Evolutionary conservation across 1,140 invertebrate species (phyloP).

Genomic region (Sitobion miscanthi): DNA sequence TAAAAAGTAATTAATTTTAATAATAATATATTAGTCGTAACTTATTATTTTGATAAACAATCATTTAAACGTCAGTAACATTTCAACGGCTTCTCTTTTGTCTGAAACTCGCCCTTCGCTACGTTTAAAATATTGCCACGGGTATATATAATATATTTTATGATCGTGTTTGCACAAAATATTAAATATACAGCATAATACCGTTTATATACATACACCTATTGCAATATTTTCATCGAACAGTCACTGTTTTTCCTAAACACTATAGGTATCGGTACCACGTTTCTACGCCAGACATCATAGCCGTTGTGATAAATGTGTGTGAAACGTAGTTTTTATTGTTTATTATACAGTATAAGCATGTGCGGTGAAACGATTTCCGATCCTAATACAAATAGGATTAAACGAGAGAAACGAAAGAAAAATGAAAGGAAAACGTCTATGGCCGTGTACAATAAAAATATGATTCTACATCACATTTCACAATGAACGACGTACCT

Average conservation of each 20-base stretch:
- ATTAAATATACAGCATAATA: background rate
- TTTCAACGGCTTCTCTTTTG: conserved; percentile 25
- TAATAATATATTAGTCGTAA: background rate
- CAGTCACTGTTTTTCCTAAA: background rate
- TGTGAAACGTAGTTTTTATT: background rate
- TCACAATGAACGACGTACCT: background rate
- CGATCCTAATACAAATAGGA: conserved; percentile 17
- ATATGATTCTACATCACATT: background rate
- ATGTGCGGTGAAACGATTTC: background rate
- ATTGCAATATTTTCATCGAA: background rate
- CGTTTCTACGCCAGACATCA: background rate
- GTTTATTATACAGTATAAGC: background rate
- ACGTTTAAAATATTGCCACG: background rate
- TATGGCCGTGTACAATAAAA: background rate
- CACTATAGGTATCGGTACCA: background rate
- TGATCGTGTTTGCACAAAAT: conserved; percentile 43
- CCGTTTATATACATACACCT: background rate
- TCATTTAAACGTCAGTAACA: background rate
- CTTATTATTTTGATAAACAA: background rate
- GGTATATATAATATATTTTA: background rate
- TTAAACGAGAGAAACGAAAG: background rate
- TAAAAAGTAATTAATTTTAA: conserved; percentile 30
- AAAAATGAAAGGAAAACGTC: background rate
- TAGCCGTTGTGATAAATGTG: background rate
- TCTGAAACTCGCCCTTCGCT: background rate